Conservation (phyloP, 2,113 vertebrate genomes). For the Odontophorus gujanensis region DNA sequence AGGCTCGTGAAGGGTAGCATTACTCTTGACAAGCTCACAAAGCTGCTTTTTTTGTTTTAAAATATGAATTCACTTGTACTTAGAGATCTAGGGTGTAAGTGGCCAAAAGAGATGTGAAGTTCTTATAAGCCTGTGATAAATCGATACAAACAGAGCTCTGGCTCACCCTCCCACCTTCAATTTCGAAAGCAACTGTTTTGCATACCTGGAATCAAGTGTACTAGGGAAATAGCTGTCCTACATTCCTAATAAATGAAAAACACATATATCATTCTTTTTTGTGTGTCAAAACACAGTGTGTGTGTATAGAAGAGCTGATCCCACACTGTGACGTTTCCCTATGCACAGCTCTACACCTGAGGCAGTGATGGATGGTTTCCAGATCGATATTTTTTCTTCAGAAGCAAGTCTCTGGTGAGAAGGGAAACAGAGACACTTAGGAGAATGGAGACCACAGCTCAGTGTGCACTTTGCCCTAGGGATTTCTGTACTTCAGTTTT, state of each 20-base stretch:
- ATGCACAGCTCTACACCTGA: neutral
- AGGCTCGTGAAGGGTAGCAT: neutral
- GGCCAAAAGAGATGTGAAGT: neutral
- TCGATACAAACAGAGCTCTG: neutral
- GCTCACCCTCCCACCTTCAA: neutral
- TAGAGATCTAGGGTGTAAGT: neutral
- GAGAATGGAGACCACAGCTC: neutral
- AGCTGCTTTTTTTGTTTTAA: neutral
- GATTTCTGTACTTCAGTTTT: constrained; percentile 2
- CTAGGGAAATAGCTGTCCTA: neutral
- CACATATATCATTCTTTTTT: neutral
- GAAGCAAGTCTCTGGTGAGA: neutral
- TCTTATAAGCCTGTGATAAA: neutral
- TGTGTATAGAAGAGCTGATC: neutral
- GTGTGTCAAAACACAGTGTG: neutral
- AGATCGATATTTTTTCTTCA: neutral
- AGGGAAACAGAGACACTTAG: neutral
- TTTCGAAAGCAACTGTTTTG: neutral
- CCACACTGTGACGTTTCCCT: neutral
- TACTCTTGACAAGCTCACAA: neutral
- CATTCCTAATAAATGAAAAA: neutral
- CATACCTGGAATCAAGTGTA: neutral
- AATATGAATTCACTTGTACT: neutral
- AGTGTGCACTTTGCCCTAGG: neutral
- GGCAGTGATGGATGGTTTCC: neutral